Evolutionary conservation across 1,140 invertebrate species (phyloP).

Genomic region (Leptinotarsa defecta): DNA sequence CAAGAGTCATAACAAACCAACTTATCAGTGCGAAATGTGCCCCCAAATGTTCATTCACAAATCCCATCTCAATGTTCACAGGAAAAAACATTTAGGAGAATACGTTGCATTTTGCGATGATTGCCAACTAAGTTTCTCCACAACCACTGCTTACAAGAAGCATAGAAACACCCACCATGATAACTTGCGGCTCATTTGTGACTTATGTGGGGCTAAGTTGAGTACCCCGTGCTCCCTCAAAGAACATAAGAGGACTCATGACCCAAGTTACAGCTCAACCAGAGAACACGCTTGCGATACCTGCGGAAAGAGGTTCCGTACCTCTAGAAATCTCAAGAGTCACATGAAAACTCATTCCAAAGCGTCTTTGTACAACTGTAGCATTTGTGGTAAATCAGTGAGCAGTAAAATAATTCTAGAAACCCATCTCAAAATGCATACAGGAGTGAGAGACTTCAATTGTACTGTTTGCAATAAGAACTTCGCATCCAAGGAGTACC

Average conservation of each 20-base stretch:
- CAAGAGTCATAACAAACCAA: slow-evolving; percentile 44
- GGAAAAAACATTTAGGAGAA: slow-evolving; percentile 64
- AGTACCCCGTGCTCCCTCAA: slow-evolving; percentile 41
- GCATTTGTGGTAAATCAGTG: slow-evolving; percentile 59
- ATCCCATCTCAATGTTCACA: slow-evolving; percentile 69
- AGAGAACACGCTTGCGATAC: slow-evolving; percentile 38
- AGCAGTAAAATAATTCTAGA: slow-evolving; percentile 47
- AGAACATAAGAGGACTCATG: slow-evolving; percentile 45
- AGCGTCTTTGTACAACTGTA: slow-evolving; percentile 60
- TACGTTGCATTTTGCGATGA: slow-evolving; percentile 41
- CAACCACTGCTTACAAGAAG: slow-evolving; percentile 32
- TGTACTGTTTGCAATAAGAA: slow-evolving; percentile 56
- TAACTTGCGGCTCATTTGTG: slow-evolving; percentile 43
- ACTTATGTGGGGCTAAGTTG: slow-evolving; percentile 42
- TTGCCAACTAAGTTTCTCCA: slow-evolving; percentile 44
- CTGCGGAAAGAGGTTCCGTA: slow-evolving; percentile 41
- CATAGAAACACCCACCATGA: slow-evolving; percentile 41
- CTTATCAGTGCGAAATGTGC: slow-evolving; percentile 50
- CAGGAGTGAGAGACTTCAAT: slow-evolving; percentile 51
- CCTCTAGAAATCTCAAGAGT: slow-evolving; percentile 33
- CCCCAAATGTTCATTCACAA: slow-evolving; percentile 70
- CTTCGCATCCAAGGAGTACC: slow-evolving; percentile 73
- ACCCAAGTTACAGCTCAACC: slow-evolving; percentile 30
- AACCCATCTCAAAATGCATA: slow-evolving; percentile 53
- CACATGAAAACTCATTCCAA: slow-evolving; percentile 73